Percentiles rank a stretch among this genome's conserved stretches.
phyloP scores from a whole-genome alignment of 2,113 vertebrate genomes.

The Mus pahari region DNA sequence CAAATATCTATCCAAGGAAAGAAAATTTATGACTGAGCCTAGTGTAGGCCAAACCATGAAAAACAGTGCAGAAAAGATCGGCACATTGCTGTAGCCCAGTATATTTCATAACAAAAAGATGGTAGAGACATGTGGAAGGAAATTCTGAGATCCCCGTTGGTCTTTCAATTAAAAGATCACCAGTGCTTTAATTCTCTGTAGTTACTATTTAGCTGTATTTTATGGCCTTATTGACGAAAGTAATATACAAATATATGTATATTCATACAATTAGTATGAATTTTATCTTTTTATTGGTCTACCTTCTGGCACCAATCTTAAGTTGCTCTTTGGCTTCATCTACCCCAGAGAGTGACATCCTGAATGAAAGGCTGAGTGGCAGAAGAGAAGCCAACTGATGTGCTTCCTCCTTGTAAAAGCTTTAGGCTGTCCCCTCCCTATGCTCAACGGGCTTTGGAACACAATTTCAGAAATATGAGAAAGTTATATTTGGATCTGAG shows the following conservation, averaged over 20 bases:
- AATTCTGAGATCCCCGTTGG: background rate
- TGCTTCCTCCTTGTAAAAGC: background rate
- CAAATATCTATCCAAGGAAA: background rate
- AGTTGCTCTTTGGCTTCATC: background rate
- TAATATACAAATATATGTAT: background rate
- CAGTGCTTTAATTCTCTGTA: background rate
- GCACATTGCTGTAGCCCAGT: background rate
- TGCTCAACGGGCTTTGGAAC: background rate
- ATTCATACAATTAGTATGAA: background rate
- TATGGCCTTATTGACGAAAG: background rate
- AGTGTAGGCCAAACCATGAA: background rate
- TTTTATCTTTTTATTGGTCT: background rate
- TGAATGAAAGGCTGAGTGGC: background rate
- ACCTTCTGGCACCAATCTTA: background rate
- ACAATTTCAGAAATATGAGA: slow-evolving; percentile 22
- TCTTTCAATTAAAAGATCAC: background rate
- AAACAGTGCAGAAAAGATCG: background rate
- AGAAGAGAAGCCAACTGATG: background rate
- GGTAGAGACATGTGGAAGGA: background rate
- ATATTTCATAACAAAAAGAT: background rate
- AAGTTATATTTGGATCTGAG: slow-evolving; percentile 6
- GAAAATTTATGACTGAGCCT: background rate
- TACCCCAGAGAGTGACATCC: background rate
- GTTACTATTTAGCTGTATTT: background rate
- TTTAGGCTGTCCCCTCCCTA: background rate